Evolutionary conservation across 1,140 invertebrate genomes (phyloP), one percentile per base, ranked within the genome.

Genomic region (Drosophila lacteicornis): DNA sequence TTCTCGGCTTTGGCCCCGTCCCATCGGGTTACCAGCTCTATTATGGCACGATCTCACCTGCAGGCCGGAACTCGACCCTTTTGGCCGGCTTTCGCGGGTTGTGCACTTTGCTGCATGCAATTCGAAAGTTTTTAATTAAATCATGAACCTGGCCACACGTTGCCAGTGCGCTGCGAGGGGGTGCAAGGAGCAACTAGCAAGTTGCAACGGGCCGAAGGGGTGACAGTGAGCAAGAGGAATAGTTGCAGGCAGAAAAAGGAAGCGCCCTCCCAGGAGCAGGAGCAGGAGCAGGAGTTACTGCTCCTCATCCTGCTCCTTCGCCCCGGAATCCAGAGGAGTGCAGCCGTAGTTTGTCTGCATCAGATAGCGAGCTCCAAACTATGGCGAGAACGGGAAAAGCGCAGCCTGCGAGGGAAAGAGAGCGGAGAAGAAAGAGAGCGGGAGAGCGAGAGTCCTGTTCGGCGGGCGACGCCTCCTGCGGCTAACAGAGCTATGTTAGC

Each of bases 61-160:
- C n/a, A 3, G 50, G 36, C 36, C 36, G 53, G 53, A 56, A 56
- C 19, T 22, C 43, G 43, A 63, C 43, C 59, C 65, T 43, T 63
- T 43, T 49, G 13, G n/a, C 25, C 13, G 45, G 40, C 40, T 36
- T 42, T 75, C 36, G 50, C 49, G 45, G 12, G 25, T 47, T 66
- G 73, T 76, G 51, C 33, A 53, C 70, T 79, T 59, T 30, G 25
- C 68, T 70, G 74, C 82, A 82, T 86, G 82, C 75, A 51, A 63
- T 22, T 27, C 5, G 27, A 62, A 86, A 87, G 47, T 66, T 87
- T 86, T 88, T 84, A 87, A 87, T 87, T 84, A 87, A 87, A 87
- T 88, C 83, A 84, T 80, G 73, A 33, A 69, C 75, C 71, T 68
- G 62, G 61, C 58, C 56, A 51, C 43, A 46, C 43, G 67, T 45